phyloP scores from a whole-genome alignment of 2,888 invertebrate genomes.

The Nomada lathburiana region DNA sequence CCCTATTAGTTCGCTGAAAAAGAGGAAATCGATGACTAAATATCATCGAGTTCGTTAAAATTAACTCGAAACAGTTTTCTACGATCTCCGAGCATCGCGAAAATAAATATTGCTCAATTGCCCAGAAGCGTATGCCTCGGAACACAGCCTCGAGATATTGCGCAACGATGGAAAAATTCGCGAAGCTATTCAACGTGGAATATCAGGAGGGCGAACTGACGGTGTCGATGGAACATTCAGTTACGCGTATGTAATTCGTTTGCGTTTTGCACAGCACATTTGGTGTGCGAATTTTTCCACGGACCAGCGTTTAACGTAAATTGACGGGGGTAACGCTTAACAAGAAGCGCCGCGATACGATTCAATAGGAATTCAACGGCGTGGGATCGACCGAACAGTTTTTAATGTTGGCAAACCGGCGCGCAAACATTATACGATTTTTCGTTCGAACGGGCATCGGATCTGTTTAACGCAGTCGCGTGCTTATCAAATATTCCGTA shows the following conservation, averaged over 20 bases:
- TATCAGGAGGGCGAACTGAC: background rate
- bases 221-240: background rate
- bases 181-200: background rate
- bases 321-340: background rate
- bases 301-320: constrained; percentile 9
- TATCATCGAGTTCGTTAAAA: too few species aligned
- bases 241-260: background rate
- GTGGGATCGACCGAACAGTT: constrained; percentile 15
- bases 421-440: constrained; percentile 26
- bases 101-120: too few species aligned
- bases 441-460: constrained; percentile 17
- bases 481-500: constrained; percentile 38
- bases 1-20: too few species aligned
- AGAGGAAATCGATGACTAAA: too few species aligned
- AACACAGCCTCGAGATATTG: background rate
- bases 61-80: too few species aligned
- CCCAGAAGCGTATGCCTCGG: too few species aligned
- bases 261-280: background rate
- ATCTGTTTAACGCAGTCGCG: constrained; percentile 9
- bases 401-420: constrained; percentile 41
- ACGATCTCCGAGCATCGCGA: too few species aligned
- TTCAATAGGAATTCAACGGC: background rate
- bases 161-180: constrained; percentile 1
- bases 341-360: background rate
- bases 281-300: background rate